Evolutionary conservation across 2,797 vertebrate species (phyloP).

Genomic region (Masticophis lateralis): DNA sequence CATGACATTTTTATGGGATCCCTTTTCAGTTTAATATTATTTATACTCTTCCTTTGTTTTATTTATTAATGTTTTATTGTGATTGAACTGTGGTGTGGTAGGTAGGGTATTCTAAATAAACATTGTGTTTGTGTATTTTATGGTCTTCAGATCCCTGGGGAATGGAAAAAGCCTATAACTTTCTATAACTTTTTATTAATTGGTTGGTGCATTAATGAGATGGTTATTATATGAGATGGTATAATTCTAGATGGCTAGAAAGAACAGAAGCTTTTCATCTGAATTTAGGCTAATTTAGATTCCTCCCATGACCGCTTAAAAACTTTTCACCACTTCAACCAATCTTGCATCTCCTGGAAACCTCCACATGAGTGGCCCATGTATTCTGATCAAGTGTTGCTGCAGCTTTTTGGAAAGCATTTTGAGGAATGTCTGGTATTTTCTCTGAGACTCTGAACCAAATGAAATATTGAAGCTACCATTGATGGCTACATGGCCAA

Average conservation of each 20-base stretch:
- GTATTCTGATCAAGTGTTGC: background rate
- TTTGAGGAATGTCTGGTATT: background rate
- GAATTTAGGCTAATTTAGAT: background rate
- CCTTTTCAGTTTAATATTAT: background rate
- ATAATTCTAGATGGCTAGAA: background rate
- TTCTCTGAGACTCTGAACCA: background rate
- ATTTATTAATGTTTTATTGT: background rate
- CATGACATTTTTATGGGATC: constrained; percentile 6
- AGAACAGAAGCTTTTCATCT: background rate
- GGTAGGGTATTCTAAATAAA: background rate
- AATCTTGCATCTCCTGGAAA: background rate
- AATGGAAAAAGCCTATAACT: background rate
- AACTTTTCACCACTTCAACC: background rate
- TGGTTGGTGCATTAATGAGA: constrained; percentile 23
- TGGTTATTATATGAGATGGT: constrained; percentile 9
- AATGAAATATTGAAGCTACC: background rate
- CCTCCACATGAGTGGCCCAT: background rate
- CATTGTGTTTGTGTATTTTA: background rate
- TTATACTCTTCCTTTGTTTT: background rate
- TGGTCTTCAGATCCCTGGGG: constrained; percentile 1
- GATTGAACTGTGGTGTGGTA: background rate
- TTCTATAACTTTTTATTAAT: constrained; percentile 11
- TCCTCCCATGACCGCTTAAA: background rate
- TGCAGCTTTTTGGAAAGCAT: background rate
- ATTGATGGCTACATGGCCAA: background rate